phyloP scores from a whole-genome alignment of 1,140 invertebrate genomes.

The Drosophila seguyi region DNA sequence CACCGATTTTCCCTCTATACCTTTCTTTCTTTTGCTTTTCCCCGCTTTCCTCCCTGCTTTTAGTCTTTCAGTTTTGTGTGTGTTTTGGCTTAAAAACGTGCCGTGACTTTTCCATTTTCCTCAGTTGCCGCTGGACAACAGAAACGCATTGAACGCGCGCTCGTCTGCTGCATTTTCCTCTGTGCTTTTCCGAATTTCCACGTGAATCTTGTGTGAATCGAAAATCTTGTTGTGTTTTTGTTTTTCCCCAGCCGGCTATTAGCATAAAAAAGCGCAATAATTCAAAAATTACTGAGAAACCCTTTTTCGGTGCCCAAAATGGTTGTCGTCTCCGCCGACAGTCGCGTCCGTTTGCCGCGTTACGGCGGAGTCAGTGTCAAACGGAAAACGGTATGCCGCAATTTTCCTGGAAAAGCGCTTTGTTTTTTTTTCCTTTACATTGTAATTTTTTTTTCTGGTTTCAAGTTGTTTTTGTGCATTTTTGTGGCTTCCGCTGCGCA shows the following conservation, averaged over 20 bases:
- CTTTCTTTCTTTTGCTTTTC: slow-evolving; percentile 1
- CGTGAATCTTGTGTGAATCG: neutral
- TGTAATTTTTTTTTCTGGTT: slow-evolving; percentile 6
- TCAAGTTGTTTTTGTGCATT: slow-evolving; percentile 12
- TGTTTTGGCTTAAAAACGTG: slow-evolving; percentile 48
- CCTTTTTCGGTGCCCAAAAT: slow-evolving; percentile 69
- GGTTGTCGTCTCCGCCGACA: slow-evolving; percentile 83
- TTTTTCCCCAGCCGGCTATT: slow-evolving; percentile 29
- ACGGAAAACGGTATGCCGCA: slow-evolving; percentile 72
- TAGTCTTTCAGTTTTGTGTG: slow-evolving; percentile 7
- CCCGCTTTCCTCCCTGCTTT: slow-evolving; percentile 1
- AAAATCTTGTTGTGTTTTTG: too few species aligned
- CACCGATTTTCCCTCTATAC: slow-evolving; percentile 25
- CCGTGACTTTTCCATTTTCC: slow-evolving; percentile 64
- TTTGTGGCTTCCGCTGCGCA: slow-evolving; percentile 57
- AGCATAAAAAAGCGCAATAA: slow-evolving; percentile 57
- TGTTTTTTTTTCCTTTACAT: slow-evolving; percentile 4
- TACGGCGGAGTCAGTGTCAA: slow-evolving; percentile 77
- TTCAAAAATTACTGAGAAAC: slow-evolving; percentile 73
- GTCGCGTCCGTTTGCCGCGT: slow-evolving; percentile 74
- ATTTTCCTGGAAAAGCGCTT: slow-evolving; percentile 24
- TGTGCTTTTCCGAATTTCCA: slow-evolving; percentile 1
- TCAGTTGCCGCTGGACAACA: slow-evolving; percentile 71
- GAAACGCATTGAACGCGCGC: slow-evolving; percentile 57
- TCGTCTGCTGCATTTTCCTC: neutral